A percentile compares a stretch with the other conserved stretches of the same genome.
phyloP scores from a whole-genome alignment of 1,140 invertebrate species.

The Drosophila ambigua region DNA sequence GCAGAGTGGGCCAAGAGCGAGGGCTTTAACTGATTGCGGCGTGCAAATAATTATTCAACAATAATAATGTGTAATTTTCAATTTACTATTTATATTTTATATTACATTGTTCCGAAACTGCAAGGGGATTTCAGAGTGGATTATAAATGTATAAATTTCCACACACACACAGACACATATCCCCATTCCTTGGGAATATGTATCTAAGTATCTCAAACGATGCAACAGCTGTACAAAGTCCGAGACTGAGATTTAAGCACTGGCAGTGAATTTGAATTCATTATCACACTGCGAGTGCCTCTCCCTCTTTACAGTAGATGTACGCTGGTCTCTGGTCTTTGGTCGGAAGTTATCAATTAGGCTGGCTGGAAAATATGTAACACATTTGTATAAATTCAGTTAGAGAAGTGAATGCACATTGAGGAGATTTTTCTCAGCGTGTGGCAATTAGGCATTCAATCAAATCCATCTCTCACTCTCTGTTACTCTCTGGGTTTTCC shows the following conservation, averaged over 20 bases:
- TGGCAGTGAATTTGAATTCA: slow-evolving; percentile 80
- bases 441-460: slow-evolving; percentile 67
- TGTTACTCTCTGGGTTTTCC: too few relatives aligned
- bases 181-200: not conserved
- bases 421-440: slow-evolving; percentile 63
- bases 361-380: slow-evolving; percentile 71
- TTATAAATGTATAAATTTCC: not conserved
- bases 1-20: not conserved
- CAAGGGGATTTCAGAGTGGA: not conserved
- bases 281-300: slow-evolving; percentile 59
- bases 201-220: not conserved
- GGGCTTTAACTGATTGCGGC: slow-evolving; percentile 2
- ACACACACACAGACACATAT: slow-evolving; percentile 7
- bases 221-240: slow-evolving; percentile 34
- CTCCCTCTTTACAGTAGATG: not conserved
- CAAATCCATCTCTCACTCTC: not conserved
- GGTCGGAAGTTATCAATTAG: slow-evolving; percentile 81
- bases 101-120: not conserved
- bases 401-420: slow-evolving; percentile 57
- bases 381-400: slow-evolving; percentile 81
- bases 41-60: too few relatives aligned
- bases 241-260: slow-evolving; percentile 32
- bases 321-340: slow-evolving; percentile 11
- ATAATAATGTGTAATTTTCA: not conserved
- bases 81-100: not conserved